Evolutionary conservation across 2,888 invertebrate genomes (phyloP), one percentile per base, ranked within the genome.

Genomic region (Chaetoderma sp.): DNA sequence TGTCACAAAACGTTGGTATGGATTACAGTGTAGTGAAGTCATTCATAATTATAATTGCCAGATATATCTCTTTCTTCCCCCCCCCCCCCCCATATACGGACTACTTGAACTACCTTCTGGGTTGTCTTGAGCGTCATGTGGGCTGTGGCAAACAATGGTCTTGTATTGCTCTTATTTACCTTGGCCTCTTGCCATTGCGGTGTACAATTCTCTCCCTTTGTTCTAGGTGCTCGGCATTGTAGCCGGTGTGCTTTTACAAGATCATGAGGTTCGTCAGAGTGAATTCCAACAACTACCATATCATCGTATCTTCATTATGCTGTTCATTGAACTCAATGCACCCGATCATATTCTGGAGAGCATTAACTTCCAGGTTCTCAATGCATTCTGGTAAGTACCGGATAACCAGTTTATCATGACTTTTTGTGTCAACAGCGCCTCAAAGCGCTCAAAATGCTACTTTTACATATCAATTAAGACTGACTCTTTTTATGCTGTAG

Each of bases 231-330:
- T 98, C 71, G 97, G 97, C 28, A 96, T 99, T 76, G 94, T 99
- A 3, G 94, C 97, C 5, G 97, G 97, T 1, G 96, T 98, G 62
- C 88, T 99, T 66, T 89, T 98, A 60, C 96, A 96, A 87, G 99
- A 99, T 86, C 98, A 98, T 78, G 98, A 99, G 73, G 91, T 94
- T 72, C 92, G 95, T 54, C 91, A 92, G 63, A 90, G 91, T 0
- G 94, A 94, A 70, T 99, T 99, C 88, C 97, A 98, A 83, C 98
- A 98, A 87, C 89, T 99, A 80, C 98, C 99, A 1, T 99, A 98
- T 87, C 98, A 99, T 86, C 91, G 99, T 56, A 93, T 99, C 71
- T 93, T 99, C 79, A 93, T 98, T 69, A 96, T 97, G 91, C 90
- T 99, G 49, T 98, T 98, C 88, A 91, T 98, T 69, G 99, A 99